Percentiles rank a stretch among this genome's conserved stretches.
Evolutionary conservation across 2,888 invertebrate genomes (phyloP).

Genomic region (Dynastes tityus): DNA sequence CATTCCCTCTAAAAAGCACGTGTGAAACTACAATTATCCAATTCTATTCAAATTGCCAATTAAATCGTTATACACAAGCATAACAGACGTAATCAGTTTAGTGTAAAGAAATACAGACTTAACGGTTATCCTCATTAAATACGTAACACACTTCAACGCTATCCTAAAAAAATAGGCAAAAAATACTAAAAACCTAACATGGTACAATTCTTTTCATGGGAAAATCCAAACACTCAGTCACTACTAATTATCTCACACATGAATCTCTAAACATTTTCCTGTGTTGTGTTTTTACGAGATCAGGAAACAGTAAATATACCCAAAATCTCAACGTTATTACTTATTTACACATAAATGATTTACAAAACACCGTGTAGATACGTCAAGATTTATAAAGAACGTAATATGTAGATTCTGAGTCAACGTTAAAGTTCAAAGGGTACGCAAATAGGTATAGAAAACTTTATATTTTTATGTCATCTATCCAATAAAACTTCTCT

Average conservation of each 20-base stretch:
- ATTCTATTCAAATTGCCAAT: slow-evolving; percentile 21
- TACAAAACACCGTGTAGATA: background rate
- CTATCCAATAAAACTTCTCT: too few species aligned
- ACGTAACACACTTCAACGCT: background rate
- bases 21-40: background rate
- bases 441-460: too few species aligned
- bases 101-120: slow-evolving; percentile 3
- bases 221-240: slow-evolving; percentile 7
- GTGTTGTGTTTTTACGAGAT: slow-evolving; percentile 29
- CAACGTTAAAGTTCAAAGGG: background rate
- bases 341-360: background rate
- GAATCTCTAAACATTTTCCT: slow-evolving; percentile 23
- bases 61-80: slow-evolving; percentile 4
- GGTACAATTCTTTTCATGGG: slow-evolving; percentile 10
- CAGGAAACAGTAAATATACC: slow-evolving; percentile 35
- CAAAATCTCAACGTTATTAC: slow-evolving; percentile 27
- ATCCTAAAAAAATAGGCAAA: background rate
- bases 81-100: slow-evolving; percentile 10
- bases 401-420: background rate
- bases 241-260: slow-evolving; percentile 14
- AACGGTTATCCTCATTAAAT: slow-evolving; percentile 10
- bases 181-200: background rate
- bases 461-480: too few species aligned
- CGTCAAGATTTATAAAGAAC: background rate
- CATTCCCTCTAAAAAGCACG: slow-evolving; percentile 1